Base-by-base conservation (phyloP, 2,797 vertebrate species). In the Sarcophilus harrisii region DNA sequence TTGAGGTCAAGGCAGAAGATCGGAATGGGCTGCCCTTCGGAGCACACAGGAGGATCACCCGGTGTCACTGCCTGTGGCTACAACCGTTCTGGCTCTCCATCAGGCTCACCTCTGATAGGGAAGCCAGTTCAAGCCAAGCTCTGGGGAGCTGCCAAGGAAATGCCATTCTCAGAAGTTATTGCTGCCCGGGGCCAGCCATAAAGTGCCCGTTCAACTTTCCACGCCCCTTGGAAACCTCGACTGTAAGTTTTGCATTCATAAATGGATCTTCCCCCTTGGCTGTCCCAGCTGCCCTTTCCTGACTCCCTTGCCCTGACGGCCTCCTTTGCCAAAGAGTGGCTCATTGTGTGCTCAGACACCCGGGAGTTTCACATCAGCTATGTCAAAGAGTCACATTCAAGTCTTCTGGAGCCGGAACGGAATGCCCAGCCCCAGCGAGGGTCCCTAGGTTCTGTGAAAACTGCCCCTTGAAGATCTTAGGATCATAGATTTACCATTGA, bases 231-330 rank as follows among this genome's bases (percentile, higher is more conserved):
- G 96, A 90, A 97, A 95, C 92, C 62, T 95, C 96, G 98, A 98
- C 98, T 98, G 97, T 98, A 98, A 98, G 97, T 98, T 99, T 98
- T 98, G 95, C 96, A 98, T 98, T 98, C 98, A 98, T 98, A 98
- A 98, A 98, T 95, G 95, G 96, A 95, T 96, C 93, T 96, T 97
- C 97, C 97, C 98, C 95, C 97, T 98, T 97, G 97, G 97, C 96
- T 98, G 97, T 96, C 96, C 94, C 96, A 96, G 97, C 93, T 98
- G 97, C 98, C 97, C 97, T 98, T 97, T 96, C 94, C 59, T 97
- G 98, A 99, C 98, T 98, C 98, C 95, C 98, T 55, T 57, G 97
- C 38, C 95, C 97, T 97, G 98, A 91, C 21, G 95, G 96, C 95
- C 92, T 97, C 93, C 73, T 96, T 96, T 98, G 95, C 97, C 98